Evolutionary conservation across 2,113 vertebrate species (phyloP), one percentile per base, ranked within the genome.

Genomic region (Pelusios castaneus): DNA sequence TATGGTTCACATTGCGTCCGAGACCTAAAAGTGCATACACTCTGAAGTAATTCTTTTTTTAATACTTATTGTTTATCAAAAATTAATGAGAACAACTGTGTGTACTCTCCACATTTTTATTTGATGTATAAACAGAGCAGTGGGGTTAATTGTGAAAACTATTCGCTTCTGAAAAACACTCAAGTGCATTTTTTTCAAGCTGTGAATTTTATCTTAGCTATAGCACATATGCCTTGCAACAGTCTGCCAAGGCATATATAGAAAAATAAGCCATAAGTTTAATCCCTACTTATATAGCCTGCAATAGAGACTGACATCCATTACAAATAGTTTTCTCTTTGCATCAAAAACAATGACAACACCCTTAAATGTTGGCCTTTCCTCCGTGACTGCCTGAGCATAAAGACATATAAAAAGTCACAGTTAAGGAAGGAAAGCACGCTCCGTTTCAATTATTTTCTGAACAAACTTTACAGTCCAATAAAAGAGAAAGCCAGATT

Each of bases 31-130:
- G 90, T 89, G 76, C 76, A 96, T 93, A 97, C 96, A 96, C 86
- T 87, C 96, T 67, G n/a, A 51, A 83, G 54, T 87, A 76, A 75
- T 97, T 96, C 91, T 94, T 97, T 95, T 96, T 90, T 45, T 92
- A 94, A 91, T 84, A 31, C 14, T 79, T 96, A 88, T 90, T 95
- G 67, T 94, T 97, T 97, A 97, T 97, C 94, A 97, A 97, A 97
- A 96, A 97, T 97, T 97, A 97, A 97, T 97, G 95, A 96, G 89
- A 97, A 88, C 93, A 97, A 98, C 97, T 97, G 93, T 96, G 95
- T 97, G 87, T 97, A 94, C 95, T 97, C 80, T 95, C 89, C 82
- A 91, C 91, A 94, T 93, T 97, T 93, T 96, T 85, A 93, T 79
- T 22, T 89, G 86, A 85, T 94, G 81, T 97, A 94, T 96, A 97